Conservation (phyloP, 1,140 invertebrate species). For the Lordiphosa clarofinis region DNA sequence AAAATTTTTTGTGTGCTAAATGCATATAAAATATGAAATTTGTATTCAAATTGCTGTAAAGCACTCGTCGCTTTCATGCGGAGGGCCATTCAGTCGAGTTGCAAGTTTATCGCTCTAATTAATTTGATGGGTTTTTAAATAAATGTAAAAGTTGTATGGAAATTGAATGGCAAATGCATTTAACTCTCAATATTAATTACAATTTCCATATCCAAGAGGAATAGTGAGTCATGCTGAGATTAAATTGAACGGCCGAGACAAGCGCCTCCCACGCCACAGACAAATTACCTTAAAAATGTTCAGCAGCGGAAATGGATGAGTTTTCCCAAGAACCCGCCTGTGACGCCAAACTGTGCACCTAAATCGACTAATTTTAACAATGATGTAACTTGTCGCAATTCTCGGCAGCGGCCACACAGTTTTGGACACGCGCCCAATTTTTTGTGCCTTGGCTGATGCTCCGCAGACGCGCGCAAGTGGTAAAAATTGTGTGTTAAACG, state of each 20-base stretch:
- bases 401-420: conserved; percentile 34
- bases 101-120: conserved; percentile 41
- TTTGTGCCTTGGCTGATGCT: conserved; percentile 30
- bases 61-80: conserved; percentile 2
- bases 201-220: neutral
- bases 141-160: neutral
- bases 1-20: conserved; percentile 16
- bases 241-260: conserved; percentile 27
- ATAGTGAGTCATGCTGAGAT: conserved; percentile 26
- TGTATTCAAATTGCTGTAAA: conserved; percentile 26
- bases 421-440: conserved; percentile 65
- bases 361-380: conserved; percentile 76
- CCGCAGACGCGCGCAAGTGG: conserved; percentile 62
- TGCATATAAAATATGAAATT: conserved; percentile 24
- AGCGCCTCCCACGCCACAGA: conserved; percentile 33
- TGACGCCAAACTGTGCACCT: conserved; percentile 35
- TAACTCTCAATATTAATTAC: conserved; percentile 11
- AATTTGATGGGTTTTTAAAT: conserved; percentile 32
- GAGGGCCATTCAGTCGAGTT: conserved; percentile 24
- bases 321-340: conserved; percentile 51
- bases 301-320: conserved; percentile 58
- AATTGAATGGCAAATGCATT: neutral
- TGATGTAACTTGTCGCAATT: conserved; percentile 77
- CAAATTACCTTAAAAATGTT: conserved; percentile 58
- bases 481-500: conserved; percentile 70